Base-by-base conservation (phyloP, 2,888 invertebrate genomes). In the Byasa hedistus region DNA sequence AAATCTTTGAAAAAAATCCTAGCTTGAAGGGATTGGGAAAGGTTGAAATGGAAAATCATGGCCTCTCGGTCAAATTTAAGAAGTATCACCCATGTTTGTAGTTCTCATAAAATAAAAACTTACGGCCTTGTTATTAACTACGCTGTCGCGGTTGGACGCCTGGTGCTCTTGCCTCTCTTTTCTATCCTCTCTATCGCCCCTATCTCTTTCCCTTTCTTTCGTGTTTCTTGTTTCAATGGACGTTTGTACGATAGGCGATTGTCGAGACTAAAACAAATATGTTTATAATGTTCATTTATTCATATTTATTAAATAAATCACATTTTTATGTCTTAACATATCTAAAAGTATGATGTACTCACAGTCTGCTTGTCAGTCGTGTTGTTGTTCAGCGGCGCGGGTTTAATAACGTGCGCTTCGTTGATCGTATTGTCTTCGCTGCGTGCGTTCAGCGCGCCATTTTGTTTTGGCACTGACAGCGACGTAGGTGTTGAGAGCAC, bases 161-260 rank as follows among this genome's bases (percentile, higher is more conserved):
- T 74, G 71, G 69, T 82, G 85, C 1, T 93, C 92, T 58, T 79
- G 77, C 61, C 83, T 75, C 73, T 85, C 85, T 74, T 87, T 86
- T 68, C 89, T 75, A 61, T 86, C 89, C 57, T 78, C 76, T 48
- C 84, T 79, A 66, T 80, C 79, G 55, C 79, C 81, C 62, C 82
- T 76, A 24, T 77, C 77, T 57, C 76, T 64, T 39, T 78, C 79
- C 55, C 70, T 69, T 51, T 74, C 69, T 74, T 91, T 88, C 61
- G 83, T 79, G 70, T 77, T 82, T 24, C 92, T 84, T 70, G 86
- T 86, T 63, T 93, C 92, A 10, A 87, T 85, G 51, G 82, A 79
- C 73, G 85, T 82, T 65, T 82, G 81, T 69, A 83, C 86, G 70
- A 76, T 86, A 51, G 86, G 79, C 66, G 85, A 78, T 71, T 86